Conservation (phyloP, 2,113 vertebrate genomes). For the Tricholaema leucomelas region DNA sequence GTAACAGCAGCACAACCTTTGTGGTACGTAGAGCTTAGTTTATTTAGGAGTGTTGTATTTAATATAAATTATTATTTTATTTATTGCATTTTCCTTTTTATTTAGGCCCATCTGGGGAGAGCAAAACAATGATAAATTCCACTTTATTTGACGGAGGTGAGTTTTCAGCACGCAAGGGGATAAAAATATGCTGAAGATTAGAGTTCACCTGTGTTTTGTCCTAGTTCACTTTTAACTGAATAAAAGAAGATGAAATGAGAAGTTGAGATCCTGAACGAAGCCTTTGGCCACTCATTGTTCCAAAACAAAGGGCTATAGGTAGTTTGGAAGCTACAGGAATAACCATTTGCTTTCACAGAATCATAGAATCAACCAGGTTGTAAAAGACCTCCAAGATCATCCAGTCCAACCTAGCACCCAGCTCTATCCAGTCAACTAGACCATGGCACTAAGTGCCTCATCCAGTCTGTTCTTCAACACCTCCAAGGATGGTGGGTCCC, state of each 20-base stretch:
- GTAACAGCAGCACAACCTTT: neutral
- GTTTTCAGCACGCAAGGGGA: neutral
- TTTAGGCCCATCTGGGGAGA: neutral
- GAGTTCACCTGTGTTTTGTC: neutral
- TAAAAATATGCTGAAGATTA: neutral
- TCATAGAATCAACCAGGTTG: too few relatives aligned
- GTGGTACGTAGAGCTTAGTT: neutral
- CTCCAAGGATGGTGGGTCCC: too few relatives aligned
- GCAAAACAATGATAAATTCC: neutral
- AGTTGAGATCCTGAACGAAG: neutral
- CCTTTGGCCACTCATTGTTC: neutral
- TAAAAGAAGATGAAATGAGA: neutral
- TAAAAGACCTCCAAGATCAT: too few relatives aligned
- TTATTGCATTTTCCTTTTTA: neutral
- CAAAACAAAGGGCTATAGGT: neutral
- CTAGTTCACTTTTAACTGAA: neutral
- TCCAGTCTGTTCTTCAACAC: too few relatives aligned
- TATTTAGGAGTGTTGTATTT: neutral
- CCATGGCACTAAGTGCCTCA: too few relatives aligned
- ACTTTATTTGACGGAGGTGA: neutral
- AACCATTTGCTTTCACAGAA: neutral
- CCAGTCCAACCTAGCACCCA: too few relatives aligned
- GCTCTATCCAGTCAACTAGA: too few relatives aligned
- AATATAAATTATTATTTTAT: neutral
- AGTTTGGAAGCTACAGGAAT: neutral